These are phyloP conservation scores for Melanostigma gelatinosum DNA, from an alignment of 2,113 vertebrate genomes.

Conservation along the genomic window DNA sequence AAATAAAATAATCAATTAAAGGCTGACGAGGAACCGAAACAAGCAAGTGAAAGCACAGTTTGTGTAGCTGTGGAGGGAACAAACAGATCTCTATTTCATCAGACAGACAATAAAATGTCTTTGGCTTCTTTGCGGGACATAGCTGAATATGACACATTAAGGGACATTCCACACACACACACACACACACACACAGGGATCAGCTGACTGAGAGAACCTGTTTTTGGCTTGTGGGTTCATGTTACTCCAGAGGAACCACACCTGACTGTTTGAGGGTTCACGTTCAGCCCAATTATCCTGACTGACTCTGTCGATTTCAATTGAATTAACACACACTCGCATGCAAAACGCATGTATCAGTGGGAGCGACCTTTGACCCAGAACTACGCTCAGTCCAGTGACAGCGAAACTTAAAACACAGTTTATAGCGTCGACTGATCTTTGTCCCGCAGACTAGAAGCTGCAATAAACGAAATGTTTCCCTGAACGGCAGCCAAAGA, in stretches of 20 bases:
- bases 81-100: neutral
- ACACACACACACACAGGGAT: neutral
- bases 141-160: neutral
- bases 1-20: neutral
- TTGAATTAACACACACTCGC: neutral
- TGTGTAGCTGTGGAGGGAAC: neutral
- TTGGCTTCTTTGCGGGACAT: neutral
- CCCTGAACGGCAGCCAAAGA: neutral
- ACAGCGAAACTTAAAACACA: neutral
- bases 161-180: neutral
- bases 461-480: neutral
- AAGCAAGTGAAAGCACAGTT: constrained; percentile 38
- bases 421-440: neutral
- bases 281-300: neutral
- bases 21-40: constrained; percentile 45
- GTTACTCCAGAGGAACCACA: constrained; percentile 20
- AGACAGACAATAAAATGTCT: neutral
- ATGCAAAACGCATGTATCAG: neutral
- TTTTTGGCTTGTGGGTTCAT: constrained; percentile 32
- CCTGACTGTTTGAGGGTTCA: constrained; percentile 11
- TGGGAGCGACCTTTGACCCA: neutral
- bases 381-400: neutral
- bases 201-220: constrained; percentile 55
- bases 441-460: neutral
- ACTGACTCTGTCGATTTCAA: neutral